Conservation (phyloP, 1,140 invertebrate genomes). For the Bombus pyrosoma region DNA sequence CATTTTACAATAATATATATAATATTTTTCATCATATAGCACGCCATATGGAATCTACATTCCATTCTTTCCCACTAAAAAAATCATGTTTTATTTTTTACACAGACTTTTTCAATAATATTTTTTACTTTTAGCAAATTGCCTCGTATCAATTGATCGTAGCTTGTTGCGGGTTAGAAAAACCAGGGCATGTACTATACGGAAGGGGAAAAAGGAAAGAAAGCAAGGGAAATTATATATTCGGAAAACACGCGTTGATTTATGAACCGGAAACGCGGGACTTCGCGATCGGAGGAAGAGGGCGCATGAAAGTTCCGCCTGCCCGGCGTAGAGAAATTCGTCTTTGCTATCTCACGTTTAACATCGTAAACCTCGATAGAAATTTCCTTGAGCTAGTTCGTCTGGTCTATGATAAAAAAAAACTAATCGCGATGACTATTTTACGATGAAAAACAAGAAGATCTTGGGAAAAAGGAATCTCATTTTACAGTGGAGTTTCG, state of each 20-base stretch:
- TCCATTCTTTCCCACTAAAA: background rate
- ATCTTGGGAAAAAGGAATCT: background rate
- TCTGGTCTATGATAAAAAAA: background rate
- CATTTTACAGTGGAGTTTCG: background rate
- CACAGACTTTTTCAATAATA: too few species aligned
- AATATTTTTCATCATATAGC: background rate
- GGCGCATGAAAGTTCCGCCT: constrained; percentile 10
- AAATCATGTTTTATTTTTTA: background rate
- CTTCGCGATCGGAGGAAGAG: background rate
- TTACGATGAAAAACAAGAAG: background rate
- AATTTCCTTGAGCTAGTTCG: background rate
- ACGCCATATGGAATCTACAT: background rate
- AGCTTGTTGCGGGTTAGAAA: background rate
- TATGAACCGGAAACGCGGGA: constrained; percentile 13
- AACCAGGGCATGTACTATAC: too few species aligned
- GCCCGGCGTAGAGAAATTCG: background rate
- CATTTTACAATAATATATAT: background rate
- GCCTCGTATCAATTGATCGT: background rate
- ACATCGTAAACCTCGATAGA: background rate
- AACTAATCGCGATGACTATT: background rate
- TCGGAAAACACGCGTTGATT: constrained; percentile 15
- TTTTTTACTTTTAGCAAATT: background rate
- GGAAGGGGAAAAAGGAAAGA: background rate
- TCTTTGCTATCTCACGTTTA: background rate
- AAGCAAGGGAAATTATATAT: constrained; percentile 16